These are phyloP conservation scores for Clepsis dumicolana DNA, from an alignment of 2,888 invertebrate species.

Conservation along the genomic window DNA sequence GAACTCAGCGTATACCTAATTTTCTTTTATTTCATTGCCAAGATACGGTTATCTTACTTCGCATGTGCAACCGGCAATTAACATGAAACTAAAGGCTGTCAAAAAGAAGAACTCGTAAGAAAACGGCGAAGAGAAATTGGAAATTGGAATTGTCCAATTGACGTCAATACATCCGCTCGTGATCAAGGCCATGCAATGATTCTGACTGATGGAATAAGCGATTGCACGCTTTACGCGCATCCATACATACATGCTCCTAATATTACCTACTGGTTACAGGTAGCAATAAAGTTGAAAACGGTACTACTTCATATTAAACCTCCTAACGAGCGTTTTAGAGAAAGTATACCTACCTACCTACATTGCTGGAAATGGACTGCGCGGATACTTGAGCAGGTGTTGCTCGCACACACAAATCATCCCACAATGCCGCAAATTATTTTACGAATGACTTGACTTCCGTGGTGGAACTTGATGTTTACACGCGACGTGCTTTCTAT, in stretches of 20 bases:
- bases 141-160: constrained; percentile 52
- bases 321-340: constrained; percentile 41
- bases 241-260: constrained; percentile 31
- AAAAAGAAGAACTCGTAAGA: no score
- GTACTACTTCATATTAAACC: constrained; percentile 11
- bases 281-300: constrained; percentile 43
- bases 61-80: constrained; percentile 23
- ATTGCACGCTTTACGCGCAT: constrained; percentile 49
- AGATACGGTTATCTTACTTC: not conserved
- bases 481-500: constrained; percentile 10
- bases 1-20: not conserved
- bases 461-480: constrained; percentile 23
- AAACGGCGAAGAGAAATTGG: constrained; percentile 51
- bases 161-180: constrained; percentile 50
- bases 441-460: constrained; percentile 28
- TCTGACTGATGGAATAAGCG: constrained; percentile 50
- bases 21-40: not conserved
- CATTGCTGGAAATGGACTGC: constrained; percentile 42
- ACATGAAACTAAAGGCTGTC: no score
- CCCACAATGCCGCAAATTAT: constrained; percentile 31
- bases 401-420: constrained; percentile 31
- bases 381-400: constrained; percentile 37
- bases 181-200: constrained; percentile 57
- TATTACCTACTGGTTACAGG: constrained; percentile 31
- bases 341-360: constrained; percentile 42